Evolutionary conservation across 2,113 vertebrate genomes (phyloP).

Genomic region (Okapia johnstoni): DNA sequence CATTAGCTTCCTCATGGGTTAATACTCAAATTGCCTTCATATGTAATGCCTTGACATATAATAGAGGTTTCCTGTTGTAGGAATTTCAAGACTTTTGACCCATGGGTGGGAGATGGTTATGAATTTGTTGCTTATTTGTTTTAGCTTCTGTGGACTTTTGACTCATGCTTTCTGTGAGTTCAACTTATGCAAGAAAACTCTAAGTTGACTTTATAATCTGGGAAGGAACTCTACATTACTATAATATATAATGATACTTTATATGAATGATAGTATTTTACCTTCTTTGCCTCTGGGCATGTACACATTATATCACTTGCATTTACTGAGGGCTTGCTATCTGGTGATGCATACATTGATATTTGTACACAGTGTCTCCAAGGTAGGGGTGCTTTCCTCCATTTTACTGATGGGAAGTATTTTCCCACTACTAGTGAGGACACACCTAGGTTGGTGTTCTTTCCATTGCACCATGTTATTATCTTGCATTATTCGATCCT

Average conservation of each 20-base stretch:
- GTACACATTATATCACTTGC: neutral
- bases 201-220: neutral
- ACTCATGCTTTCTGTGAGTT: neutral
- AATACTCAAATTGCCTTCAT: neutral
- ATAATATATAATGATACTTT: neutral
- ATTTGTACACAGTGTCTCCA: neutral
- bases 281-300: neutral
- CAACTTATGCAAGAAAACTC: neutral
- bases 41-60: neutral
- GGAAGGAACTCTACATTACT: neutral
- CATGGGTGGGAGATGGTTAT: neutral
- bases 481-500: neutral
- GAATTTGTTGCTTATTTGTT: neutral
- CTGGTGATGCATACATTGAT: neutral
- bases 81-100: slow-evolving; percentile 17
- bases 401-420: neutral
- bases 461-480: neutral
- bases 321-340: neutral
- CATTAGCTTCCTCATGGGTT: neutral
- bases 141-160: neutral
- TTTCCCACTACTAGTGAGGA: neutral
- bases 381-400: neutral
- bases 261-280: neutral
- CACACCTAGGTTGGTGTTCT: neutral
- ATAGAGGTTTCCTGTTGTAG: neutral